Base-by-base conservation (phyloP, 2,888 invertebrate species). In the Zhuqinia jingwanae region DNA sequence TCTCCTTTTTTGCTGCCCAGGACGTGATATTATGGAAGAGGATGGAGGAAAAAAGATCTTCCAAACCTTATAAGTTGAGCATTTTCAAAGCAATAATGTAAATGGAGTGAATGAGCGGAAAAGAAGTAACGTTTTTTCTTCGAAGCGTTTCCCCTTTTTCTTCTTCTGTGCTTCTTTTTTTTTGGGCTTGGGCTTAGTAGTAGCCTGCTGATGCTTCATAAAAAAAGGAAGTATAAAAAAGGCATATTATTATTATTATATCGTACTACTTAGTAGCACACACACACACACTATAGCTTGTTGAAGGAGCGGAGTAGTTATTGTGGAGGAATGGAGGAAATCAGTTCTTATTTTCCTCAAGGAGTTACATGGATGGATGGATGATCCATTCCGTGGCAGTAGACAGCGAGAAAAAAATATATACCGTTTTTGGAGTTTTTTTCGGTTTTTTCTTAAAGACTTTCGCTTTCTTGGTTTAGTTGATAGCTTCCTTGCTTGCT, bases 11-110 rank as follows among this genome's bases (percentile, higher is more conserved):
- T 36, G 36, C 36, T 3, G 36, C 3, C 8, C 3, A 36, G 36
- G 36, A 36, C 8, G 36, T 8, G 36, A 36, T 36, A 36, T 36
- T 36, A 36, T 36, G 36, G 5, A n/a, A n/a, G n/a, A n/a, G n/a
- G 5, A 3, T 36, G 36, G 3, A 6, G 36, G 36, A 36, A 36
- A 36, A 36, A 36, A 6, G 36, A 8, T 6, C 36, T 36, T 36
- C n/a, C n/a, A n/a, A n/a, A n/a, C n/a, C n/a, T n/a, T n/a, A n/a
- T n/a, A n/a, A n/a, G n/a, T n/a, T n/a, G n/a, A 63, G 2, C 30
- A 36, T 63, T 58, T 58, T 70, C 45, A 70, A 70, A 47, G 47
- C 47, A 70, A 70, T 70, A 70, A 70, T 47, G 70, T 70, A 70
- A 70, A 70, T 70, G 70, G 70, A 70, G 45, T 45, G 47, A 70